Evolutionary conservation across 2,113 vertebrate species (phyloP).

Genomic region (Parotia lawesii): DNA sequence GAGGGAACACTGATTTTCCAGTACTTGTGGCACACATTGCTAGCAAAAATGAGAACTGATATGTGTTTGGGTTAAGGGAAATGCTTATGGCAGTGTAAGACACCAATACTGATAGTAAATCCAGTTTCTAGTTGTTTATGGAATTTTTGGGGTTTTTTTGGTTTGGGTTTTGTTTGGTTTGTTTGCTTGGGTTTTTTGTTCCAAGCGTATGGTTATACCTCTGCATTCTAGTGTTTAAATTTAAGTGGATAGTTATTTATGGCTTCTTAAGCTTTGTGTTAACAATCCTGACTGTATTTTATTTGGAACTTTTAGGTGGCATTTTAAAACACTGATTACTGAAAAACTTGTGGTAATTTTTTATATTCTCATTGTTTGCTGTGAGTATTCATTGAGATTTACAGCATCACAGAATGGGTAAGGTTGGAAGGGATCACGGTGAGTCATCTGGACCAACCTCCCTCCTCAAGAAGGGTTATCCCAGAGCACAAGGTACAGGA

Average conservation of each 20-base stretch:
- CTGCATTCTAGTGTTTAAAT: neutral
- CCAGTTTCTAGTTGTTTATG: neutral
- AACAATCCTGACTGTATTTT: neutral
- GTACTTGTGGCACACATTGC: neutral
- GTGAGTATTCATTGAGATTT: neutral
- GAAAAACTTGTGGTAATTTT: neutral
- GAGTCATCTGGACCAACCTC: neutral
- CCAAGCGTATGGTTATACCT: fast-evolving
- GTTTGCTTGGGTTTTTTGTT: neutral
- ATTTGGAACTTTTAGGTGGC: neutral
- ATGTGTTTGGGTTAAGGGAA: neutral
- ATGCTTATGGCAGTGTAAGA: neutral
- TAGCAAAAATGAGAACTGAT: neutral
- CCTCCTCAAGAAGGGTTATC: neutral
- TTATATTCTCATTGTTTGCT: neutral
- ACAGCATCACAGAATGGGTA: neutral
- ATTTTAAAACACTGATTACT: neutral
- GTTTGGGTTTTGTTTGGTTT: neutral
- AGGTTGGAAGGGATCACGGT: neutral
- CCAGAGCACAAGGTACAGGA: neutral
- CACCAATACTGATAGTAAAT: neutral
- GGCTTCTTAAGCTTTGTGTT: neutral
- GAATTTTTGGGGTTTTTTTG: neutral
- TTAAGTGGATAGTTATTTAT: neutral
- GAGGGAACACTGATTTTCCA: neutral